phyloP scores from a whole-genome alignment of 2,113 vertebrate species.

The Pluvianellus socialis region DNA sequence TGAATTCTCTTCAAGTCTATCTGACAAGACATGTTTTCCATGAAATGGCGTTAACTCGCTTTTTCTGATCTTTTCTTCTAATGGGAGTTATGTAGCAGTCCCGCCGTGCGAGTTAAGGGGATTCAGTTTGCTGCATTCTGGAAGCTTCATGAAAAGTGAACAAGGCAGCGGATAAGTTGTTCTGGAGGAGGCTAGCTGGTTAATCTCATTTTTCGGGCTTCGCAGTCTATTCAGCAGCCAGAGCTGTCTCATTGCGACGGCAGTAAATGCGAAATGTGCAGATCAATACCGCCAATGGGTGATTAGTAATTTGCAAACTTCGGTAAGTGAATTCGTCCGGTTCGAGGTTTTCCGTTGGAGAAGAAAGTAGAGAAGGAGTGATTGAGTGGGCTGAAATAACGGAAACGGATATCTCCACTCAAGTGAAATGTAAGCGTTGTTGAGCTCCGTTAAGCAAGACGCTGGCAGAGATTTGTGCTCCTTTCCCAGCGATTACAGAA shows the following conservation, averaged over 20 bases:
- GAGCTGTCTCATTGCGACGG: not conserved
- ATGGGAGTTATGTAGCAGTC: slow-evolving; percentile 23
- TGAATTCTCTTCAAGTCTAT: slow-evolving; percentile 46
- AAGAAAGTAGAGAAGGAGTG: not conserved
- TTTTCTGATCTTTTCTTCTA: slow-evolving; percentile 16
- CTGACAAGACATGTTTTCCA: slow-evolving; percentile 37
- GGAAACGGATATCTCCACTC: not conserved
- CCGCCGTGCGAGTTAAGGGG: not conserved
- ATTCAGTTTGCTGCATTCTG: slow-evolving; percentile 36
- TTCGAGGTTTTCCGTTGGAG: not conserved
- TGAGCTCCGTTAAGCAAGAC: slow-evolving; percentile 29
- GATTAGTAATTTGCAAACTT: slow-evolving; percentile 33
- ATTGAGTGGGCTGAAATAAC: slow-evolving; percentile 28
- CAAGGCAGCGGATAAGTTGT: slow-evolving; percentile 33
- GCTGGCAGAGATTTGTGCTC: slow-evolving; percentile 21
- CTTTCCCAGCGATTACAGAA: slow-evolving; percentile 24
- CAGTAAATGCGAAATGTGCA: not conserved
- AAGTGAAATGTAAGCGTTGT: slow-evolving; percentile 45
- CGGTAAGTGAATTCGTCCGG: not conserved
- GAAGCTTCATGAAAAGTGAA: slow-evolving; percentile 53
- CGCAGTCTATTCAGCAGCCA: not conserved
- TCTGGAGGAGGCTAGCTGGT: not conserved
- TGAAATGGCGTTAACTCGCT: slow-evolving; percentile 43
- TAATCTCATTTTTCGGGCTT: slow-evolving; percentile 38
- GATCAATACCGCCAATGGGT: slow-evolving; percentile 55